Percentiles rank a stretch among this genome's conserved stretches.
Evolutionary conservation across 2,113 vertebrate species (phyloP).

Genomic region (Labeo catla): DNA sequence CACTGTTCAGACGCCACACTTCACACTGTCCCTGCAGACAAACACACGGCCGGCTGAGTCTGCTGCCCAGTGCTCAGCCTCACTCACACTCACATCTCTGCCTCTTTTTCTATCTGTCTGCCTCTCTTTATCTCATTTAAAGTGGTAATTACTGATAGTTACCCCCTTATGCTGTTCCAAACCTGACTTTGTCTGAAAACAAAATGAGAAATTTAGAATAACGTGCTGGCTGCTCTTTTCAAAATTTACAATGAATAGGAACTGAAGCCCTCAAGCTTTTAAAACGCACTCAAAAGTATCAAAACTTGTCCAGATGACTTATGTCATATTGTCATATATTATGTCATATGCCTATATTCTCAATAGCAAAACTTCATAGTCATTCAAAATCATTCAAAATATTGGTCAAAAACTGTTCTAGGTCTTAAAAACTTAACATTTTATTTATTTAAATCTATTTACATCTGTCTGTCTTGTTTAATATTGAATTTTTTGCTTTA

Average conservation of each 20-base stretch:
- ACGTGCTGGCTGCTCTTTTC: background rate
- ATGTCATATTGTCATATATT: no score
- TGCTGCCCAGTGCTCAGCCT: background rate
- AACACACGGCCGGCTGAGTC: conserved; percentile 7
- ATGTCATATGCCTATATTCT: background rate
- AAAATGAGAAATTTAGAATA: background rate
- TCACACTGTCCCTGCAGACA: conserved; percentile 38
- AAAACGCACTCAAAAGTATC: background rate
- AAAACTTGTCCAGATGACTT: background rate
- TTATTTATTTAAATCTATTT: no score
- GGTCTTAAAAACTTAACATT: no score
- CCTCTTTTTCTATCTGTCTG: background rate
- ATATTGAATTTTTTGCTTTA: no score
- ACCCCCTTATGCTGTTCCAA: background rate
- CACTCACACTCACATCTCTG: conserved; percentile 2
- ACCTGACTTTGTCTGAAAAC: background rate
- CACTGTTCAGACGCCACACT: conserved; percentile 34
- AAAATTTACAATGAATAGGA: background rate
- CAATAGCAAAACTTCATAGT: background rate
- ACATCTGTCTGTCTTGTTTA: no score
- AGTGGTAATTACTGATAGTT: background rate
- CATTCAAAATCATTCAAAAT: no score
- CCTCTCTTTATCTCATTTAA: background rate
- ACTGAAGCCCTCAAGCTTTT: background rate
- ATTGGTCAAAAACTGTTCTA: no score